phyloP scores from a whole-genome alignment of 1,140 invertebrate species.

The Gonioctena quinquepunctata region DNA sequence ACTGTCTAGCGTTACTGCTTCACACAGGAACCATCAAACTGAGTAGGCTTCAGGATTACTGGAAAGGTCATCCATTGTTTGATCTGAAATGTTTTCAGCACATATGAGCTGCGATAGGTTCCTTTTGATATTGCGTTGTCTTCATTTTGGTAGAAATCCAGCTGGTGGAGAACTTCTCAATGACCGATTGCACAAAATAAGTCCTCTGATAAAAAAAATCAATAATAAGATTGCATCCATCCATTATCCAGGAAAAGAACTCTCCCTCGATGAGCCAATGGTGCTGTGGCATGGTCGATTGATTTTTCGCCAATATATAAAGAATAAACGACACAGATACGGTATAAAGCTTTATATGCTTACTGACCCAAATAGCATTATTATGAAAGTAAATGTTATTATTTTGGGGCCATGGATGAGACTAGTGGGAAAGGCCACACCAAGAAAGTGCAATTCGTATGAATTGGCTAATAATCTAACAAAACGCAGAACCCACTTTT shows the following conservation, averaged over 20 bases:
- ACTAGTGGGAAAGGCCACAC: too few relatives aligned
- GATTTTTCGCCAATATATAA: conserved; percentile 30
- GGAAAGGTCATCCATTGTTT: neutral
- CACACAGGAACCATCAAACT: neutral
- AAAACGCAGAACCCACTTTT: too few relatives aligned
- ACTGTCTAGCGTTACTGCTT: neutral
- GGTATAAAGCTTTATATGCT: conserved; percentile 28
- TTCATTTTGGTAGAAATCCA: conserved; percentile 33
- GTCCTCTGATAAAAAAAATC: conserved; percentile 33
- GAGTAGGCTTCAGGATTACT: neutral
- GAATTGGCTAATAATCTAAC: too few relatives aligned
- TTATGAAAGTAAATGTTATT: conserved; percentile 18
- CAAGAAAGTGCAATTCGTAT: too few relatives aligned
- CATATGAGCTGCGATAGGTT: conserved; percentile 16
- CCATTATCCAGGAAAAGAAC: conserved; percentile 32
- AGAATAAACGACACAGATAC: conserved; percentile 26
- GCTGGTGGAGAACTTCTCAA: neutral
- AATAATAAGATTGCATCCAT: conserved; percentile 36
- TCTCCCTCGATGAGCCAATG: conserved; percentile 42
- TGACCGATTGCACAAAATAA: conserved; percentile 29
- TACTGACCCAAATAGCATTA: conserved; percentile 9
- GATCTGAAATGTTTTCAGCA: neutral
- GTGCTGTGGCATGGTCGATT: conserved; percentile 29
- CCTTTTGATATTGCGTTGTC: conserved; percentile 30
- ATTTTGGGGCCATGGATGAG: too few relatives aligned